Evolutionary conservation across 2,113 vertebrate species (phyloP).

Genomic region (Epinephelus fuscoguttatus): DNA sequence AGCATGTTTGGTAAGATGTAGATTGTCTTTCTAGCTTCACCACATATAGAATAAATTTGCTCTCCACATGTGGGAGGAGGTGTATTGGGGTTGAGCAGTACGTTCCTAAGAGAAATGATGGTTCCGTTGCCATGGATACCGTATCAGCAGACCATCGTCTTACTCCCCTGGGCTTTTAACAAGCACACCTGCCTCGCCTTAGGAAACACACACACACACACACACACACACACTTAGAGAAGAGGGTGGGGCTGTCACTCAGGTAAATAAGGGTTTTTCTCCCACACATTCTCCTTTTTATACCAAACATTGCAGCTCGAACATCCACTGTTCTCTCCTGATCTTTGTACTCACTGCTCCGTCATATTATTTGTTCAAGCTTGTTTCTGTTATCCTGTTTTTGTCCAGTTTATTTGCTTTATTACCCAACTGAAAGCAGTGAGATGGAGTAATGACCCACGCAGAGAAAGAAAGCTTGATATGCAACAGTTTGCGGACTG

Average conservation of each 20-base stretch:
- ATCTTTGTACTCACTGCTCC: neutral
- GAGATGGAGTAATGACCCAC: neutral
- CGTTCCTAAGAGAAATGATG: slow-evolving; percentile 9
- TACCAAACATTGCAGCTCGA: neutral
- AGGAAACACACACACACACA: slow-evolving; percentile 28
- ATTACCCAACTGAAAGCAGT: neutral
- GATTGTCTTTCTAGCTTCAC: neutral
- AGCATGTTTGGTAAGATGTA: neutral
- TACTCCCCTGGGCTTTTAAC: slow-evolving; percentile 27
- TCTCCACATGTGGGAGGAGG: neutral
- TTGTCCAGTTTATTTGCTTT: neutral
- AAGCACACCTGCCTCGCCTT: slow-evolving; percentile 41
- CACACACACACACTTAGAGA: neutral
- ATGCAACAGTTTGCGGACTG: neutral
- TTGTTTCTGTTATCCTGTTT: neutral
- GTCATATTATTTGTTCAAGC: neutral
- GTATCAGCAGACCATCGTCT: slow-evolving; percentile 24
- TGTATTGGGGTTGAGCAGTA: neutral
- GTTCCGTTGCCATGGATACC: slow-evolving; percentile 45
- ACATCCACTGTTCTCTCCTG: neutral
- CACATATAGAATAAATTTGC: neutral
- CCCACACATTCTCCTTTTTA: neutral
- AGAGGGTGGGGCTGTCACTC: slow-evolving; percentile 24
- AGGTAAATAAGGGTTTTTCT: slow-evolving; percentile 24
- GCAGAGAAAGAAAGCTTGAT: slow-evolving; percentile 15